phyloP scores from a whole-genome alignment of 2,113 vertebrate genomes.

The Felis chaus region DNA sequence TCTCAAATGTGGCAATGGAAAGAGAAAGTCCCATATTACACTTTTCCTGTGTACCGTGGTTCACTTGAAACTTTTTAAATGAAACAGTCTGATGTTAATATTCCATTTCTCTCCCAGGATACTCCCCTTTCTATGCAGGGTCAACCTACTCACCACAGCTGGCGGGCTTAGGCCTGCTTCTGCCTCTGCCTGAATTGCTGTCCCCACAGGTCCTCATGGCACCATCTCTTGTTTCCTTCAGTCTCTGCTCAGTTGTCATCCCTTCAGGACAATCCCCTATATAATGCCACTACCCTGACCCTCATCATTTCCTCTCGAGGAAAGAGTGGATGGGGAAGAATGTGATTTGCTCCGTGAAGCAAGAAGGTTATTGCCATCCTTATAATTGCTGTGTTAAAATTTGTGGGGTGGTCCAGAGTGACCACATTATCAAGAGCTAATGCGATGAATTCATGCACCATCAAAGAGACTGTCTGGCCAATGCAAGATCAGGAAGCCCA shows the following conservation, averaged over 20 bases:
- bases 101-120: background rate
- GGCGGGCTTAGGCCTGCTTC: background rate
- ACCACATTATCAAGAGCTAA: background rate
- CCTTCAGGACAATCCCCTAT: background rate
- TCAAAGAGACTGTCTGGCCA: background rate
- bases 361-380: background rate
- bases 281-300: background rate
- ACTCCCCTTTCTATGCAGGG: background rate
- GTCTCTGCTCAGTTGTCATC: background rate
- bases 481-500: background rate
- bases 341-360: background rate
- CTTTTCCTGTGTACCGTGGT: background rate
- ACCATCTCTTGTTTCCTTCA: background rate
- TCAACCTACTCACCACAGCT: background rate
- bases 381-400: background rate
- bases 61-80: background rate
- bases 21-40: background rate
- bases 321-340: background rate
- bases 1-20: background rate
- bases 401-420: background rate
- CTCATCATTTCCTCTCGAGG: background rate
- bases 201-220: background rate
- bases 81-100: background rate
- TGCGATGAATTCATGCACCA: background rate
- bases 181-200: background rate